Evolutionary conservation across 2,113 vertebrate genomes (phyloP).

Genomic region (Platichthys flesus): DNA sequence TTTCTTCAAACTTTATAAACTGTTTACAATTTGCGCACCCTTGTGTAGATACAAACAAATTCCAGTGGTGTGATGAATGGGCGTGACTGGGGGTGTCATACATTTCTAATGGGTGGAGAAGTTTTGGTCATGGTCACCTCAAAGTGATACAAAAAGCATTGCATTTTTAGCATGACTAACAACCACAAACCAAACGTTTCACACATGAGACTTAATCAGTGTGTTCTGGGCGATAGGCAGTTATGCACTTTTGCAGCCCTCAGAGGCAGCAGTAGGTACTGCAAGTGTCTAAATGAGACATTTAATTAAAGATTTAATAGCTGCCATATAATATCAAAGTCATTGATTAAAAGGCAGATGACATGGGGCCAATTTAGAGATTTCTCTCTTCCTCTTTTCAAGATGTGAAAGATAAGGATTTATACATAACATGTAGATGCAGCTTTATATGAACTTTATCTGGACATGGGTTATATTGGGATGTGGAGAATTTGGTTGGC

Average conservation of each 20-base stretch:
- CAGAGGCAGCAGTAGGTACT: not conserved
- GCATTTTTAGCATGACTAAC: conserved; percentile 3
- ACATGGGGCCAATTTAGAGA: too few relatives aligned
- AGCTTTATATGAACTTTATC: not conserved
- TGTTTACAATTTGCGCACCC: conserved; percentile 1
- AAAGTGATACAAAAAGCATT: too few relatives aligned
- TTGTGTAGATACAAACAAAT: conserved; percentile 8
- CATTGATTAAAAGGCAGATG: too few relatives aligned
- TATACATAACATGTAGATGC: too few relatives aligned
- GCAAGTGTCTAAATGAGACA: not conserved
- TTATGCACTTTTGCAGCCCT: not conserved
- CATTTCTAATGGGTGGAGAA: conserved; percentile 13
- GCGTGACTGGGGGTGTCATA: not conserved
- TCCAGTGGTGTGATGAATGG: conserved; percentile 9
- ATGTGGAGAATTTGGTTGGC: not conserved
- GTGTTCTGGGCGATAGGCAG: not conserved
- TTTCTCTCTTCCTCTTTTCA: too few relatives aligned
- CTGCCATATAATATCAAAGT: not conserved
- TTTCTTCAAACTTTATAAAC: not conserved
- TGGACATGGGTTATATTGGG: not conserved
- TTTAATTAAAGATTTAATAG: not conserved
- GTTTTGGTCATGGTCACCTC: not conserved
- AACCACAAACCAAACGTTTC: not conserved
- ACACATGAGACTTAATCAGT: too few relatives aligned
- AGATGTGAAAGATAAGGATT: too few relatives aligned